Evolutionary conservation across 2,113 vertebrate genomes (phyloP), one percentile per base, ranked within the genome.

Genomic region (Paraplagusia blochii): DNA sequence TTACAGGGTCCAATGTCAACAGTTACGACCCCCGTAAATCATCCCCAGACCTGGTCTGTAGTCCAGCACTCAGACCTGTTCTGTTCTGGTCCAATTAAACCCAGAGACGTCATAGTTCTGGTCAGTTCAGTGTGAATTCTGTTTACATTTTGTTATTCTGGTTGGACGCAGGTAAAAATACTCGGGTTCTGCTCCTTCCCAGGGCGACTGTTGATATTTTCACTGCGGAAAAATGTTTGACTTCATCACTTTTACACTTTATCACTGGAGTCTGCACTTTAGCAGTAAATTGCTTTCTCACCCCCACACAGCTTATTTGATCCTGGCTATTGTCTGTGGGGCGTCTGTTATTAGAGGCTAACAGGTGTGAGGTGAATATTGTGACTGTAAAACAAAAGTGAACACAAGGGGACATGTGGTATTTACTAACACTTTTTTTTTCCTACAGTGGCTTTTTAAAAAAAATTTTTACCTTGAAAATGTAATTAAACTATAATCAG

Each of bases 141-240:
- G 11, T 44, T 39, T 45, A 7, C 12, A 29, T 29, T 29, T 29
- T n/a, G n/a, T 29, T 29, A 29, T 29, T 29, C 22, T 29, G 22
- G 22, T 29, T 29, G 3, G n/a, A n/a, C n/a, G n/a, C n/a, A n/a
- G n/a, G n/a, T n/a, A n/a, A n/a, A n/a, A n/a, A n/a, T 29, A 29
- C 22, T 29, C 22, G 22, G 22, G 22, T 29, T 29, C 22, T 29
- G 22, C 6, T 2, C 22, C 22, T 38, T 61, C 39, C 39, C 22
- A 14, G 38, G 38, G 36, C 11, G 40, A 44, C 15, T 51, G 38
- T 44, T 35, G 38, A 13, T 51, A 62, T 44, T 51, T 43, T 29
- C 22, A 29, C 22, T 29, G 22, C 22, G 2, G 22, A 29, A 29
- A 29, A 29, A 29, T 29, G 22, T 29, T 12, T 8, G 22, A 12